Base-by-base conservation (phyloP, 2,113 vertebrate genomes). In the Hippocampus guttulatus region DNA sequence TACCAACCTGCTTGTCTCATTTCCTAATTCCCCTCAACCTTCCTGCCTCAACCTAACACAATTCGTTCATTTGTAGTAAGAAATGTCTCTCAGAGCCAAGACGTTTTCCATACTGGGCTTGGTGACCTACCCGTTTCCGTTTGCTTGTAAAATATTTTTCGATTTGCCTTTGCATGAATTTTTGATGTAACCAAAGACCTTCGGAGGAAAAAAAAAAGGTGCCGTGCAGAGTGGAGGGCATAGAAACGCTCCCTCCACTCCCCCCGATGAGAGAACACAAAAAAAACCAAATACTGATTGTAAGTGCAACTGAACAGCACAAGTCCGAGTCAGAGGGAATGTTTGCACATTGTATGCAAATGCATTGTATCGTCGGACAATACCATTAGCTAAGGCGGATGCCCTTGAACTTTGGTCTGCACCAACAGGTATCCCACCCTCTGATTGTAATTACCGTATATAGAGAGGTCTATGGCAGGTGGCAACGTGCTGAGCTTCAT, bases 381-480 rank as follows among this genome's bases (percentile, higher is more conserved):
- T 73, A 49, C 77, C 78, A 81, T 86, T 85, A 78, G 75, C 71
- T 0, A 47, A 79, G 73, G 88, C 78, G 77, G 71, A 87, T 85
- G 83, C 86, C 87, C 86, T 87, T 90, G 87, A 91, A 86, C 85
- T 72, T 67, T 0, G 57, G 74, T 79, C 74, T 14, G 43, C 8
- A 54, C 80, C 76, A 79, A 85, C 85, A 85, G 85, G 85, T 86
- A 85, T 85, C 80, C 78, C 75, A n/a, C 82, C 77, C 77, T 79
- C 75, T 47, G 23, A 75, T 88, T 77, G 84, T 90, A 86, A 90
- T 89, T 91, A n/a, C n/a, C n/a, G n/a, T n/a, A 89, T 87, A 89
- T 81, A 65, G 64, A 60, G 69, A 82, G 85, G 84, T 81, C 78
- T 86, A 64, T 73, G 81, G 84, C 76, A 84, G 85, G 83, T 81